Conservation (phyloP, 1,140 invertebrate genomes). For the Euura lappo region DNA sequence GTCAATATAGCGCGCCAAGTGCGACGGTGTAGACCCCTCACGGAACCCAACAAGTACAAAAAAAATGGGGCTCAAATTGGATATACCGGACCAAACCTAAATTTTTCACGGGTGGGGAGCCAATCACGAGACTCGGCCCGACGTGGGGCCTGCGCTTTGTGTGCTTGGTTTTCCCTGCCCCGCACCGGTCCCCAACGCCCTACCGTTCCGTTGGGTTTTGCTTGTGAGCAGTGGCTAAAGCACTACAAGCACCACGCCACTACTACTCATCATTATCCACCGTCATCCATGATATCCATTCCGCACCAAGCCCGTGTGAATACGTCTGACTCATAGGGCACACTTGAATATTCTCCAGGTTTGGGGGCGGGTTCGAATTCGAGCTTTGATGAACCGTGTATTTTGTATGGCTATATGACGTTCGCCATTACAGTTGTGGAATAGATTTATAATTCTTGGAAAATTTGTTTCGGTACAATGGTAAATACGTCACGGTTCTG, state of each 20-base stretch:
- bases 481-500: too few relatives aligned
- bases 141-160: constrained; percentile 18
- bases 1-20: neutral
- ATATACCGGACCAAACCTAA: constrained; percentile 10
- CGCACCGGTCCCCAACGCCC: constrained; percentile 12
- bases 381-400: too few relatives aligned
- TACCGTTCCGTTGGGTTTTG: neutral
- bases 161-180: neutral
- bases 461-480: too few relatives aligned
- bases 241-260: constrained; percentile 1
- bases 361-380: too few relatives aligned
- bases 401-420: too few relatives aligned
- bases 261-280: neutral
- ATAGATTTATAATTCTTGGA: too few relatives aligned
- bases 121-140: constrained; percentile 12
- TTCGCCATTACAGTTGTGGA: too few relatives aligned
- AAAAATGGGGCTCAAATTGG: neutral
- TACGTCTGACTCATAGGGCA: too few relatives aligned
- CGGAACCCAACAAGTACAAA: constrained; percentile 14
- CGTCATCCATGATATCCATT: neutral
- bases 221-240: neutral
- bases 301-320: neutral
- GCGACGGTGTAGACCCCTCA: constrained; percentile 4
- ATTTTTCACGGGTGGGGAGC: constrained; percentile 21
- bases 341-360: too few relatives aligned